Conservation (phyloP, 2,888 invertebrate genomes). For the Baronia brevicornis region DNA sequence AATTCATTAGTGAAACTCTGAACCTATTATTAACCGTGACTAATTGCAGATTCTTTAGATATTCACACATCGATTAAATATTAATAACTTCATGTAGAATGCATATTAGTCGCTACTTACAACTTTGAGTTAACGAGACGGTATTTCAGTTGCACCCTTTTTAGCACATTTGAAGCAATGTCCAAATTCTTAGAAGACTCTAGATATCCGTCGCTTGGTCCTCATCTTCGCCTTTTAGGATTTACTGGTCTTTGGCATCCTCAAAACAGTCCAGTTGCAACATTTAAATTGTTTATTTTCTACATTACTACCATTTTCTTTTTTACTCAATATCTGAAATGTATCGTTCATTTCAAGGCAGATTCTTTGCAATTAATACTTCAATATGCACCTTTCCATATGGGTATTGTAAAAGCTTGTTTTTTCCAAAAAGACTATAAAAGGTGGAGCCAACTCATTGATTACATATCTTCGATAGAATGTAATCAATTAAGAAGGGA, state of each 20-base stretch:
- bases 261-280: slow-evolving; percentile 19
- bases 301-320: slow-evolving; percentile 37
- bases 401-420: slow-evolving; percentile 41
- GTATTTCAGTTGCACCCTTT: background rate
- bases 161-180: slow-evolving; percentile 7
- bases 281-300: slow-evolving; percentile 33
- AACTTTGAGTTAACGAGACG: background rate
- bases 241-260: slow-evolving; percentile 42
- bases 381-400: slow-evolving; percentile 48
- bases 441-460: slow-evolving; percentile 38
- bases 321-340: slow-evolving; percentile 43
- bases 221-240: slow-evolving; percentile 34
- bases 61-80: slow-evolving; percentile 10
- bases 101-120: background rate
- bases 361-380: slow-evolving; percentile 37
- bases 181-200: slow-evolving; percentile 29
- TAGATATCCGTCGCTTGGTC: slow-evolving; percentile 41
- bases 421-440: slow-evolving; percentile 38
- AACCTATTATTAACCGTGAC: slow-evolving; percentile 8
- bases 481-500: slow-evolving; percentile 27
- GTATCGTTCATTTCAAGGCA: slow-evolving; percentile 27
- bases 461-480: slow-evolving; percentile 39
- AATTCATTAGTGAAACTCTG: slow-evolving; percentile 4
- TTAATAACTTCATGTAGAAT: background rate
- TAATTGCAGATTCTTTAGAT: slow-evolving; percentile 2